Evolutionary conservation across 2,797 vertebrate species (phyloP).

Genomic region (Sylvilagus floridanus): DNA sequence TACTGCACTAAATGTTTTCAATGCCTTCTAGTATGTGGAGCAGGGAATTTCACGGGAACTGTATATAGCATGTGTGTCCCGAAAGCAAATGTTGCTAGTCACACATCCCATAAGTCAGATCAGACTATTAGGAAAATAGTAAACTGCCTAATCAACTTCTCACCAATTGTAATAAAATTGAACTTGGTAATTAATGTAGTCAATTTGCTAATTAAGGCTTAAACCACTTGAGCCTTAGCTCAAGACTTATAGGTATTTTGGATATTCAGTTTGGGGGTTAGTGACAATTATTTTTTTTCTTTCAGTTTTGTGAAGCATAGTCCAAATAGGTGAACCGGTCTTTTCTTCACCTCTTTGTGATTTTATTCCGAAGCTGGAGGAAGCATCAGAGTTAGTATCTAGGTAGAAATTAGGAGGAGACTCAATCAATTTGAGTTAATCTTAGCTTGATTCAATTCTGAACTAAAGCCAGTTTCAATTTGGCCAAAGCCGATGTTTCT

Average conservation of each 20-base stretch:
- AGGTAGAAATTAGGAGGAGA: background rate
- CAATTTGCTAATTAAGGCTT: conserved; percentile 78
- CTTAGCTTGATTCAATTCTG: conserved; percentile 74
- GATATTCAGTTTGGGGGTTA: conserved; percentile 16
- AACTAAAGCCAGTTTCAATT: conserved; percentile 67
- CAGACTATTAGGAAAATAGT: conserved; percentile 84
- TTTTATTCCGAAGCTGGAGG: conserved; percentile 39
- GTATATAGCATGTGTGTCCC: conserved; percentile 54
- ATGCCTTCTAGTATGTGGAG: background rate
- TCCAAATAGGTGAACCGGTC: background rate
- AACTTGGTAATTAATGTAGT: conserved; percentile 84
- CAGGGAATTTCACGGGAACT: conserved; percentile 61
- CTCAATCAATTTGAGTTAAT: conserved; percentile 72
- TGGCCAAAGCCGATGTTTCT: conserved; percentile 54
- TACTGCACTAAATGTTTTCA: conserved; percentile 31
- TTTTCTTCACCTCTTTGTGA: background rate
- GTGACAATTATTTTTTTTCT: background rate
- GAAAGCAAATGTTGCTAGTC: conserved; percentile 80
- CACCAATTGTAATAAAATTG: conserved; percentile 82
- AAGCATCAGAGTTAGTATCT: conserved; percentile 6
- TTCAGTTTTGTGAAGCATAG: background rate
- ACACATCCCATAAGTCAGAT: conserved; percentile 84
- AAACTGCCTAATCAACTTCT: conserved; percentile 81
- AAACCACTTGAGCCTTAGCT: conserved; percentile 59
- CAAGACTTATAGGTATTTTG: conserved; percentile 71